Conservation (phyloP, 2,113 vertebrate genomes). For the Irena cyanogastra region DNA sequence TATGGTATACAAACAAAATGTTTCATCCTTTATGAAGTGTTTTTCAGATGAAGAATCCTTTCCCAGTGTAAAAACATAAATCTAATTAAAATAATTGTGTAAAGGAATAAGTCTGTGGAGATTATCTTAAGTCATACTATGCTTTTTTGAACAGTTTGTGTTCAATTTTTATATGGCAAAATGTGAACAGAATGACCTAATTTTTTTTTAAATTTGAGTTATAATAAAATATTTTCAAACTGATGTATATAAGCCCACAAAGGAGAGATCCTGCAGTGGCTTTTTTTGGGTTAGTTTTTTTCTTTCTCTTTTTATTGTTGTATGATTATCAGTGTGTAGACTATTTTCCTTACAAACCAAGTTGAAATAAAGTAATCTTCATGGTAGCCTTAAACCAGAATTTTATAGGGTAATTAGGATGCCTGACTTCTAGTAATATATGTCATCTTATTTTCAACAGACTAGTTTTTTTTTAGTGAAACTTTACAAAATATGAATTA, state of each 20-base stretch:
- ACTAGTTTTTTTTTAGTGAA: neutral
- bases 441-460: conserved; percentile 10
- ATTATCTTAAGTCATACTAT: neutral
- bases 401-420: conserved; percentile 30
- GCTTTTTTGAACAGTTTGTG: neutral
- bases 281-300: neutral
- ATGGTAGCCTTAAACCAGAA: conserved; percentile 51
- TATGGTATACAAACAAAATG: conserved; percentile 32
- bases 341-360: conserved; percentile 24
- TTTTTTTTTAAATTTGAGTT: conserved; percentile 58
- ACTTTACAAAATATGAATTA: neutral
- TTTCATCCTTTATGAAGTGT: conserved; percentile 23
- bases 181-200: conserved; percentile 12
- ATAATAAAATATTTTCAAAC: conserved; percentile 43
- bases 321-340: neutral
- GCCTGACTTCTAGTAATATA: conserved; percentile 7
- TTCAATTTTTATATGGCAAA: conserved; percentile 51
- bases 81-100: neutral
- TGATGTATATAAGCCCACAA: neutral
- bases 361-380: conserved; percentile 38
- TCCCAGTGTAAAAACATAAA: neutral
- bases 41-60: conserved; percentile 20
- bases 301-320: neutral
- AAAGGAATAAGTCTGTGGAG: neutral
- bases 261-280: neutral